Percentiles rank a stretch among this genome's conserved stretches.
Conservation (phyloP, 2,888 invertebrate genomes). For the Hypolimnas misippus region DNA sequence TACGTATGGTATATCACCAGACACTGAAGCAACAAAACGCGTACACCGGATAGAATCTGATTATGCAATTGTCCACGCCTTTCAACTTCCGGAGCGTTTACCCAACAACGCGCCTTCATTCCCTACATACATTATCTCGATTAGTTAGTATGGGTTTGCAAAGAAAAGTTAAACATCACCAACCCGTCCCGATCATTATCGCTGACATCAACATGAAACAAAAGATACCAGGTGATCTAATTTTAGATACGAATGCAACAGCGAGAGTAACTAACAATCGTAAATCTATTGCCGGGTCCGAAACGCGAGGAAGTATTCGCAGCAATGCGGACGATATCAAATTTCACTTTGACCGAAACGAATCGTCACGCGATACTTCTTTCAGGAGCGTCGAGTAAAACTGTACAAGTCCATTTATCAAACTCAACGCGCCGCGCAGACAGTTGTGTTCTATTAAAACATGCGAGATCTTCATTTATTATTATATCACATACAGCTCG, state of each 20-base stretch:
- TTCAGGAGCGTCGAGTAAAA: constrained; percentile 33
- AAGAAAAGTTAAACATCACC: background rate
- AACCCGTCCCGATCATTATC: background rate
- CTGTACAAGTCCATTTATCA: constrained; percentile 34
- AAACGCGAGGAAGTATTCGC: constrained; percentile 57
- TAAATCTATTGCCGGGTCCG: constrained; percentile 15
- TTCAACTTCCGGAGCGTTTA: constrained; percentile 54
- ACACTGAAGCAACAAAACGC: constrained; percentile 12
- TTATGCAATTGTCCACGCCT: constrained; percentile 65
- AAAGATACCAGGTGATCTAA: constrained; percentile 10
- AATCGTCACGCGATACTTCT: constrained; percentile 54
- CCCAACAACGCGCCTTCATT: constrained; percentile 26
- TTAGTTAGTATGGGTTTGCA: background rate
- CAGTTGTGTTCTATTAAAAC: constrained; percentile 34
- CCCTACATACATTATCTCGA: background rate
- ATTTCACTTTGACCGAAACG: constrained; percentile 56
- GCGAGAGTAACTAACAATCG: background rate
- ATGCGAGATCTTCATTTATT: constrained; percentile 37
- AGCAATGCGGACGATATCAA: constrained; percentile 51
- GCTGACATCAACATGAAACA: background rate
- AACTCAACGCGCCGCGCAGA: constrained; percentile 27
- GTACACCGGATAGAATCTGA: constrained; percentile 58
- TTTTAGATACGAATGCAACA: background rate
- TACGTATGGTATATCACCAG: too few species aligned
- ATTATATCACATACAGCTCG: constrained; percentile 28